Evolutionary conservation across 2,888 invertebrate species (phyloP).

Genomic region (Coelinius sp.): DNA sequence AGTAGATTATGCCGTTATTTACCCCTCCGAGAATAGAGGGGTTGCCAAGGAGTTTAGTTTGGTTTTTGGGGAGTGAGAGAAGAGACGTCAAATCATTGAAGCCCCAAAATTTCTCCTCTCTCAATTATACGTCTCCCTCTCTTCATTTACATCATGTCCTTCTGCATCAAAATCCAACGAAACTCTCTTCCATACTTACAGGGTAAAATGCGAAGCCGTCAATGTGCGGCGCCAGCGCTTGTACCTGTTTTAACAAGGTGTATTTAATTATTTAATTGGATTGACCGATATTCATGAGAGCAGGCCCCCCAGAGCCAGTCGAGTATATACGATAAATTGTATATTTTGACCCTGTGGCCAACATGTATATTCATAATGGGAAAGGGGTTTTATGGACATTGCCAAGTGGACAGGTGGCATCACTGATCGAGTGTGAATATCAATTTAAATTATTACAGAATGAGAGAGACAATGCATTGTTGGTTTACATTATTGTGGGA

Average conservation of each 20-base stretch:
- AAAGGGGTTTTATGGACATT: constrained; percentile 4
- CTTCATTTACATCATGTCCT: constrained; percentile 1
- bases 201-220: constrained; percentile 42
- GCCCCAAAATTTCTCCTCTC: background rate
- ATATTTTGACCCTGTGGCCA: background rate
- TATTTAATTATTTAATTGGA: constrained; percentile 65
- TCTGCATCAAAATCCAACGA: background rate
- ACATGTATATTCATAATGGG: constrained; percentile 23
- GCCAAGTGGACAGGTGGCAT: constrained; percentile 19
- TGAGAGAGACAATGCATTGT: too few relatives aligned
- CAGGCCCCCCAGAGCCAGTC: constrained; percentile 7
- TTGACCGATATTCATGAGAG: constrained; percentile 62
- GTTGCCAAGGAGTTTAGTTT: background rate
- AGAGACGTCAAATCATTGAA: background rate
- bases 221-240: constrained; percentile 43
- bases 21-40: background rate
- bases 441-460: constrained; percentile 17
- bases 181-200: background rate
- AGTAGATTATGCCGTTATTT: constrained; percentile 20
- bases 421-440: constrained; percentile 16
- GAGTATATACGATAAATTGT: background rate
- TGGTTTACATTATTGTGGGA: too few relatives aligned
- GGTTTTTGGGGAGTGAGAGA: background rate
- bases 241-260: constrained; percentile 45
- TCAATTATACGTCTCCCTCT: background rate